Evolutionary conservation across 2,888 invertebrate species (phyloP), one percentile per base, ranked within the genome.

Genomic region (Timandra comae): DNA sequence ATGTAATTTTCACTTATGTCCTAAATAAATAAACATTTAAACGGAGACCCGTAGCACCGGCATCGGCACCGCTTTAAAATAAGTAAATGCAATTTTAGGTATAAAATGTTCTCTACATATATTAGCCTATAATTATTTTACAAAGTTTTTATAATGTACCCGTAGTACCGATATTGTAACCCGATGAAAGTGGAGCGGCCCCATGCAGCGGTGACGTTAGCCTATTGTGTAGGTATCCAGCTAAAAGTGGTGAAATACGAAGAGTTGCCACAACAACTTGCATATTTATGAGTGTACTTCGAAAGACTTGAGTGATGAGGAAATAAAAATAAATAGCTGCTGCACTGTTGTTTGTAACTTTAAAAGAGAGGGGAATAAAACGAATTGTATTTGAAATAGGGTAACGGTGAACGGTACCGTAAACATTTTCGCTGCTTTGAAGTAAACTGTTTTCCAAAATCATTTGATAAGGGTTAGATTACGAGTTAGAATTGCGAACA

Each of bases 231-330:
- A 59, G 63, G 62, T 67, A 64, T 66, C 56, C 58, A 62, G 65
- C 65, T 69, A 67, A 69, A 67, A 71, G 64, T 69, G 65, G 62
- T 68, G 62, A 70, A 75, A 73, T 72, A 74, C 70, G 59, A 64
- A 52, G 64, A 70, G 67, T 62, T 69, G 60, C 65, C 57, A 56
- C 65, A 62, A 63, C 67, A 72, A 70, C 66, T 72, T 75, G 78
- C 75, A 77, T 76, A 78, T 78, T 78, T 76, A 77, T 77, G 77
- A 78, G 71, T 67, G 62, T 70, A 69, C 67, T 75, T 73, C 60
- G 57, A 70, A 72, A 75, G 71, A 73, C 73, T 73, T 71, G 74
- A 75, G 71, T 73, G 78, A 78, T 71, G 71, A 65, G 58, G 60
- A 68, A 78, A 73, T 71, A 74, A 73, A 75, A 74, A 64, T 63